Evolutionary conservation across 2,888 invertebrate species (phyloP).

Genomic region (Dryomyza anilis): DNA sequence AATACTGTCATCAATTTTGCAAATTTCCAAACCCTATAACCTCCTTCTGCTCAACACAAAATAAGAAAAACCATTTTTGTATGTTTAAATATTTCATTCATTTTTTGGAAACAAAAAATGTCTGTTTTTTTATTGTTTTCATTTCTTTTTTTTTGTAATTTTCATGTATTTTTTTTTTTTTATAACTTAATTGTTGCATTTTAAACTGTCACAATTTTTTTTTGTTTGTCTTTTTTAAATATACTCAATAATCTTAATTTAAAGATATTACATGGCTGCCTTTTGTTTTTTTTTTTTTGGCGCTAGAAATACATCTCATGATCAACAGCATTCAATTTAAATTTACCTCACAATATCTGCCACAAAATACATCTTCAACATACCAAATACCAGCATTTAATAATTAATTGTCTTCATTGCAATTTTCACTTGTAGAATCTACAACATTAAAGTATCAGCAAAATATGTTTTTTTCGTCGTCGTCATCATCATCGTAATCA

Average conservation of each 20-base stretch:
- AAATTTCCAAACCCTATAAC: not conserved
- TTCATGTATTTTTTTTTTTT: slow-evolving; percentile 18
- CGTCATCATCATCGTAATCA: not conserved
- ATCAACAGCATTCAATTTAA: not conserved
- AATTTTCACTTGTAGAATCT: not conserved
- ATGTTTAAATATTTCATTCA: slow-evolving; percentile 34
- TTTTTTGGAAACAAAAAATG: slow-evolving; percentile 38
- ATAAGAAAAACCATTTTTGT: slow-evolving; percentile 36
- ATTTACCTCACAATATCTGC: not conserved
- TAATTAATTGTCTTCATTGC: not conserved
- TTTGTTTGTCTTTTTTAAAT: not conserved
- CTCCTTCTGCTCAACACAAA: not conserved
- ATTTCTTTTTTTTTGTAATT: slow-evolving; percentile 19
- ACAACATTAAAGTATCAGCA: slow-evolving; percentile 4
- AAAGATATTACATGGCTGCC: too few relatives aligned
- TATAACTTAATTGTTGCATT: slow-evolving; percentile 1
- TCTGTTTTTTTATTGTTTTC: slow-evolving; percentile 29
- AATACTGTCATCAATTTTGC: too few relatives aligned
- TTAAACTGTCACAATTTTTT: slow-evolving; percentile 11
- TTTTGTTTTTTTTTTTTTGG: too few relatives aligned
- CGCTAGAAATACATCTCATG: not conserved
- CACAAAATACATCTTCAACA: not conserved
- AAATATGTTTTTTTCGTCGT: not conserved
- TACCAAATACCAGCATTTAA: not conserved
- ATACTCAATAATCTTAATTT: not conserved